These are phyloP conservation scores for Heterodera carotae DNA, from an alignment of 1,140 invertebrate genomes.

Conservation along the genomic window DNA sequence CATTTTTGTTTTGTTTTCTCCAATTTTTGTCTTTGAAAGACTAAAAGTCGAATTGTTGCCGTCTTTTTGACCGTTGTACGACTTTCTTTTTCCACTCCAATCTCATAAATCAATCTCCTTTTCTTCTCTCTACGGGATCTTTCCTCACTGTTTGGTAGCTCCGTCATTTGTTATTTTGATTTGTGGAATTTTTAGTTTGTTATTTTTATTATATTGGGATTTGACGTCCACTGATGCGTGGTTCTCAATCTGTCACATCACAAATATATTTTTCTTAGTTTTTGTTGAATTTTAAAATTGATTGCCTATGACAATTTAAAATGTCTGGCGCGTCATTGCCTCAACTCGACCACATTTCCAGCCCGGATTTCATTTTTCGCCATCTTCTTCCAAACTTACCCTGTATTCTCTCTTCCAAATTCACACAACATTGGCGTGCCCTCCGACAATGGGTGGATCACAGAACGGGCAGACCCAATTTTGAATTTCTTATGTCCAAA, in stretches of 20 bases:
- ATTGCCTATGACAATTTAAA: background rate
- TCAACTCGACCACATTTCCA: constrained; percentile 1
- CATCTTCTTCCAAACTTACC: background rate
- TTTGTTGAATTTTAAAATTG: background rate
- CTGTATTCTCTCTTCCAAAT: constrained; percentile 8
- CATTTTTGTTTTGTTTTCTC: constrained; percentile 10
- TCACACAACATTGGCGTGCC: constrained; percentile 4
- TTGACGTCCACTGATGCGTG: no score
- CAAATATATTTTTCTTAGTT: background rate
- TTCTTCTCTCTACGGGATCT: background rate
- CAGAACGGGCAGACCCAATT: background rate
- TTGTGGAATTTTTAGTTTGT: background rate
- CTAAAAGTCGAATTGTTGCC: background rate
- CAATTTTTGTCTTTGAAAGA: background rate
- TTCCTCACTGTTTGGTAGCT: background rate
- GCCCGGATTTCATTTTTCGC: constrained; percentile 1
- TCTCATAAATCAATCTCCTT: background rate
- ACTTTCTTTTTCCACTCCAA: background rate
- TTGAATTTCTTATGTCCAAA: background rate
- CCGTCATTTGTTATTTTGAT: no score
- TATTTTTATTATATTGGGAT: no score
- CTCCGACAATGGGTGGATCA: constrained; percentile 6
- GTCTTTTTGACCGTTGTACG: background rate
- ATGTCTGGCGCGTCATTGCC: background rate
- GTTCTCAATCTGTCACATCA: background rate